phyloP scores from a whole-genome alignment of 2,888 invertebrate species.

The Eupelmus urozonus region DNA sequence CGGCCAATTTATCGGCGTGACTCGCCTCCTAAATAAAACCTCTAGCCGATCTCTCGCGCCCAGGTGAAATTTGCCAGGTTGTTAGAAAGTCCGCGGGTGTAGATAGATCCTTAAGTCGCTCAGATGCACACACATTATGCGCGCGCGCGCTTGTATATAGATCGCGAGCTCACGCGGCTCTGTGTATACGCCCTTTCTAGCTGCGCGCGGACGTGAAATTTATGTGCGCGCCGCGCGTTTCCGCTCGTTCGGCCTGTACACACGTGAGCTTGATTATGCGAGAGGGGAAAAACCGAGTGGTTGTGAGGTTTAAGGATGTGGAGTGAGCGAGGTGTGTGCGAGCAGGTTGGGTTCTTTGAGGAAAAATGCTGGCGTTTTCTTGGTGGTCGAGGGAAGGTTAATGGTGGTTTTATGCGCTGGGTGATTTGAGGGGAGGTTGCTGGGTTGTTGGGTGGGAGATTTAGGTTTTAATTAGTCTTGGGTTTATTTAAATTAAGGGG shows the following conservation, averaged over 20 bases:
- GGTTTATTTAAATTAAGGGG: too few species aligned
- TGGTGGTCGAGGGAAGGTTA: too few species aligned
- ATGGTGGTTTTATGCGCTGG: too few species aligned
- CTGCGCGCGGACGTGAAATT: neutral
- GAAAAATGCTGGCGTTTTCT: too few species aligned
- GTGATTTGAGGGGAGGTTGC: too few species aligned
- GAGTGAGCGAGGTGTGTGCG: neutral
- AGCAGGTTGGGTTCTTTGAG: too few species aligned
- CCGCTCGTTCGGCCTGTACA: neutral
- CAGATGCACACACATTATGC: neutral
- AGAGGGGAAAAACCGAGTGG: neutral
- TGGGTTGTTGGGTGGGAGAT: too few species aligned
- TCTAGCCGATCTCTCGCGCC: neutral
- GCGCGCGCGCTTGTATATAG: neutral
- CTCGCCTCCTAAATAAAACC: constrained; percentile 49
- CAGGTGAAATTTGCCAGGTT: constrained; percentile 49
- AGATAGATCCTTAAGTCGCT: neutral
- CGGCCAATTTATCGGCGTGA: constrained; percentile 53
- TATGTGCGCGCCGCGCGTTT: neutral
- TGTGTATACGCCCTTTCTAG: neutral
- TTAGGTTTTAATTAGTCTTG: too few species aligned
- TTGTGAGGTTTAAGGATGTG: neutral
- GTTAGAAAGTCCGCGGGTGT: constrained; percentile 43
- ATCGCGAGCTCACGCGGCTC: neutral
- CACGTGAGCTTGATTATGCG: neutral